phyloP scores from a whole-genome alignment of 2,797 vertebrate genomes.

The Anabas testudineus region DNA sequence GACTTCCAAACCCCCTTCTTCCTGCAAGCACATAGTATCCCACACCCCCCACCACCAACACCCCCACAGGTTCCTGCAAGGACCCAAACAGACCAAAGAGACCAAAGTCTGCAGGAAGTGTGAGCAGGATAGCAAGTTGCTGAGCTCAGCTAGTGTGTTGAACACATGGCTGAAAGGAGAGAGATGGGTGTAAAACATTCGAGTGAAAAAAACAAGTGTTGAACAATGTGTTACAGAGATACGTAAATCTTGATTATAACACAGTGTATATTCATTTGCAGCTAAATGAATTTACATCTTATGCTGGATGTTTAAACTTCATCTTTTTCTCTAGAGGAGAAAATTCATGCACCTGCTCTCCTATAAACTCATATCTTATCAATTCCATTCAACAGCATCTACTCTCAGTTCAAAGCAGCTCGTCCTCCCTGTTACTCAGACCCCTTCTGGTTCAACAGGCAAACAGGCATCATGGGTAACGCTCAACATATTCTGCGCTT shows the following conservation, averaged over 20 bases:
- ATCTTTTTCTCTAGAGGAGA: not conserved
- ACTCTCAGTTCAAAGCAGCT: not conserved
- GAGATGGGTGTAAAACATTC: conserved; percentile 8
- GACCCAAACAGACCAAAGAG: conserved; percentile 54
- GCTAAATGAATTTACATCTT: conserved; percentile 1
- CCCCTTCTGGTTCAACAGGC: conserved; percentile 22
- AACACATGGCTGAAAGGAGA: conserved; percentile 62
- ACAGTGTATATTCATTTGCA: not conserved
- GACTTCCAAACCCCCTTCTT: conserved; percentile 67
- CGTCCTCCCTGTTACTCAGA: not conserved
- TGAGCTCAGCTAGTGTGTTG: conserved; percentile 67
- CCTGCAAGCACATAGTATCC: conserved; percentile 57
- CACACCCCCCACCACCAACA: conserved; percentile 14
- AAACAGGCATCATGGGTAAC: conserved; percentile 35
- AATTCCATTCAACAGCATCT: not conserved
- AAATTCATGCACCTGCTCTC: conserved; percentile 26
- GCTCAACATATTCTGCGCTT: conserved; percentile 19
- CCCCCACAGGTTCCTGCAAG: conserved; percentile 50
- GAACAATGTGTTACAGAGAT: not conserved
- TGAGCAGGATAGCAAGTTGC: conserved; percentile 49
- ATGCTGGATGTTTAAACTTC: not conserved
- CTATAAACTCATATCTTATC: not conserved
- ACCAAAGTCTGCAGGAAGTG: conserved; percentile 65
- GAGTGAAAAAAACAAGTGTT: conserved; percentile 7
- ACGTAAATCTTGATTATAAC: not conserved